A percentile compares a stretch with the other conserved stretches of the same genome.
Evolutionary conservation across 1,140 invertebrate genomes (phyloP).

Genomic region (Micrasema longulum): DNA sequence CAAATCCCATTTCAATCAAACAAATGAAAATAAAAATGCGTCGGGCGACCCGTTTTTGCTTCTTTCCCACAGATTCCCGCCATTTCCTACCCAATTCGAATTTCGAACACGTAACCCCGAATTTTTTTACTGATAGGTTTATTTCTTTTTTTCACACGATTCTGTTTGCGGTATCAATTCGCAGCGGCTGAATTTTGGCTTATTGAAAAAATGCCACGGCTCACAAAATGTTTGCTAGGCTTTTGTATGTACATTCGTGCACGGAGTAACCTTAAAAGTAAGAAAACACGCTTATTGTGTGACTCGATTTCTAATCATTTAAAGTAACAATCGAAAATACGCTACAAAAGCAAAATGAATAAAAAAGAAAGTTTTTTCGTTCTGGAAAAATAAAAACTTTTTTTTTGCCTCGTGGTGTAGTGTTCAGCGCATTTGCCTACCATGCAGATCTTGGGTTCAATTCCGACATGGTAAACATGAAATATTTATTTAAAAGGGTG

Average conservation of each 20-base stretch:
- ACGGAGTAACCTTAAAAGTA: too few species aligned
- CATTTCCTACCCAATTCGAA: conserved; percentile 43
- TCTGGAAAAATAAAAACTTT: too few species aligned
- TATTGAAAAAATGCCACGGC: conserved; percentile 20
- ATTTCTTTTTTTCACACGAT: conserved; percentile 42
- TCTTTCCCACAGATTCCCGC: conserved; percentile 8
- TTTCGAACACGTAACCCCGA: conserved; percentile 51
- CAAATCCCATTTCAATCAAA: conserved; percentile 53
- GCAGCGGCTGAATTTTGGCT: conserved; percentile 20
- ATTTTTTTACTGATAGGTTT: conserved; percentile 37
- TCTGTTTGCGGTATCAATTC: conserved; percentile 36
- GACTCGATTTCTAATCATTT: too few species aligned
- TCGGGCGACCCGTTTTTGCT: conserved; percentile 25
- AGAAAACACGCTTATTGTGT: too few species aligned
- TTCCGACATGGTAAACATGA: too few species aligned
- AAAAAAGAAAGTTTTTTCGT: too few species aligned
- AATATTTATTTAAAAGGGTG: too few species aligned
- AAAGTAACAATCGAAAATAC: too few species aligned
- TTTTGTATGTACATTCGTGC: neutral
- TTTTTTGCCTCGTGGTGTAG: too few species aligned
- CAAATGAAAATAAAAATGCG: conserved; percentile 52
- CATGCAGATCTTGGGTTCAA: too few species aligned
- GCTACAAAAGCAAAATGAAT: too few species aligned
- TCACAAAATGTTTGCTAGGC: conserved; percentile 1
- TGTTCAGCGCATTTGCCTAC: too few species aligned